These are phyloP conservation scores for Macrotrachela quadricornifera DNA, from an alignment of 1,140 invertebrate genomes.

Conservation along the genomic window DNA sequence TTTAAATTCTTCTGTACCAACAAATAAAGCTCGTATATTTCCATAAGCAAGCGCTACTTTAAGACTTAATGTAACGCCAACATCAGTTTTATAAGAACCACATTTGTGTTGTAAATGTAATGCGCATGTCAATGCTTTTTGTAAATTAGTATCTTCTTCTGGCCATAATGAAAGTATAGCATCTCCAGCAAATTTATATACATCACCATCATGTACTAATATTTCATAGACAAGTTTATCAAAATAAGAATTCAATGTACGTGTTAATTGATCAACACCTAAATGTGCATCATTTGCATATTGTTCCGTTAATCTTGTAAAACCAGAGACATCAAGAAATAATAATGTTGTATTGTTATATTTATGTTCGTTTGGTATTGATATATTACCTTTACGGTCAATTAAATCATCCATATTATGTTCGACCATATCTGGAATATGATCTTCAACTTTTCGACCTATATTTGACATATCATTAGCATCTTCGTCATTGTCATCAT, in stretches of 20 bases:
- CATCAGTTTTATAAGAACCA: constrained; percentile 16
- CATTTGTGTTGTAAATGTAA: constrained; percentile 15
- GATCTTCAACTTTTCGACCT: too few species aligned
- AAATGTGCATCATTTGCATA: constrained; percentile 11
- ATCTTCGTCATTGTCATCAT: too few species aligned
- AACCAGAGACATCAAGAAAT: constrained; percentile 18
- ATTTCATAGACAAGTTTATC: constrained; percentile 16
- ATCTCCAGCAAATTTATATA: constrained; percentile 21
- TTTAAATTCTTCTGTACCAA: background rate
- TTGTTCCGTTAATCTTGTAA: constrained; percentile 14
- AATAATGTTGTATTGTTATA: constrained; percentile 11
- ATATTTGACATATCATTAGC: too few species aligned
- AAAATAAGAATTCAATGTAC: constrained; percentile 15
- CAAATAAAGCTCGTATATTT: background rate
- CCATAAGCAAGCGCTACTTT: constrained; percentile 13
- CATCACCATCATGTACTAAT: constrained; percentile 16
- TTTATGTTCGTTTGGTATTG: too few species aligned
- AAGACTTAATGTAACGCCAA: constrained; percentile 17
- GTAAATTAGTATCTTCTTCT: background rate
- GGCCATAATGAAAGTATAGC: constrained; percentile 18
- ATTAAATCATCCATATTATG: too few species aligned
- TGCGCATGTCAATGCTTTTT: constrained; percentile 13
- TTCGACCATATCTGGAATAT: too few species aligned
- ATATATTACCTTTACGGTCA: too few species aligned
- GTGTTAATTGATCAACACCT: constrained; percentile 15